Conservation (phyloP, 2,113 vertebrate genomes). For the Xiphophorus couchianus region DNA sequence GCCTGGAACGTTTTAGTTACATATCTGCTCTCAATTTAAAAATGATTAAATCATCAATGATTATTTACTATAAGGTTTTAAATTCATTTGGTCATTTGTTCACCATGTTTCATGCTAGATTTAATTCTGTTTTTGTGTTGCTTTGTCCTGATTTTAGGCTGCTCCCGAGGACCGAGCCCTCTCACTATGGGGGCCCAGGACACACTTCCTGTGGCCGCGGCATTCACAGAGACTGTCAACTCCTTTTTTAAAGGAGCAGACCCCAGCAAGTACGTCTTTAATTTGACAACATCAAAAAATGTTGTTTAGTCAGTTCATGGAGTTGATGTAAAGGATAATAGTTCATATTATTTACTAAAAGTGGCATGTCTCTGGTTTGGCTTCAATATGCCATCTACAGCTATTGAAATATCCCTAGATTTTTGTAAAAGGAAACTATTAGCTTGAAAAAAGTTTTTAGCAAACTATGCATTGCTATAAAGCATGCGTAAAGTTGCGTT, state of each 20-base stretch:
- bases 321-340: not conserved
- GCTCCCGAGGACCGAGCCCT: conserved; percentile 95
- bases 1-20: conserved; percentile 4
- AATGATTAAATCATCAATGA: not conserved
- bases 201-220: conserved; percentile 95
- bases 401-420: not conserved
- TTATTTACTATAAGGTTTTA: not conserved
- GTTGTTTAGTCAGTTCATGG: not conserved
- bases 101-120: not conserved
- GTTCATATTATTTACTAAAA: too few relatives aligned
- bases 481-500: not conserved
- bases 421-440: too few relatives aligned
- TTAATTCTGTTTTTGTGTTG: conserved; percentile 6
- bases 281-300: not conserved
- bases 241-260: conserved; percentile 98
- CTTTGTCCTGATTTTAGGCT: conserved; percentile 81
- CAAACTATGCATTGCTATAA: not conserved
- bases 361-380: not conserved
- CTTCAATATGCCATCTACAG: not conserved
- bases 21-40: not conserved
- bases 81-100: not conserved
- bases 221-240: conserved; percentile 98
- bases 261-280: conserved; percentile 90
- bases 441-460: too few relatives aligned
- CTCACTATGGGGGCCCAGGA: conserved; percentile 99